phyloP scores from a whole-genome alignment of 2,888 invertebrate species.

The Tetranychus truncatus region DNA sequence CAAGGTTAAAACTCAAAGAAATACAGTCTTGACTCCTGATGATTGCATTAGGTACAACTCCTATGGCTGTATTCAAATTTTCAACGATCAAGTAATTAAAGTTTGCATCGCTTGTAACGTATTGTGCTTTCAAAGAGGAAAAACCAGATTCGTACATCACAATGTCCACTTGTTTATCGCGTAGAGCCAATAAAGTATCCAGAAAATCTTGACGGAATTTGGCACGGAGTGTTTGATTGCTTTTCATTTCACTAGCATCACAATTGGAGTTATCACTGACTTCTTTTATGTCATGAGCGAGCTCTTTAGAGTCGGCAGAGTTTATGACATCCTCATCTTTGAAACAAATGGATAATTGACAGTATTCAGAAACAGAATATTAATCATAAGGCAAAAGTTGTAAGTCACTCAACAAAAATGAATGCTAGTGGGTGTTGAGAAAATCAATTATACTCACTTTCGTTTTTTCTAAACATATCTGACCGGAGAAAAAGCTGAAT shows the following conservation, averaged over 20 bases:
- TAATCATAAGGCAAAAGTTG: no score
- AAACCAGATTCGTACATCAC: slow-evolving; percentile 9
- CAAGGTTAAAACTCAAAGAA: background rate
- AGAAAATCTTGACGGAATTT: slow-evolving; percentile 2
- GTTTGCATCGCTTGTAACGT: background rate
- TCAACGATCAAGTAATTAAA: background rate
- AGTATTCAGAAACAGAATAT: no score
- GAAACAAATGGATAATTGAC: no score
- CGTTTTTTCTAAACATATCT: no score
- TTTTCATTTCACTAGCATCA: background rate
- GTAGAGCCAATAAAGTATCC: background rate
- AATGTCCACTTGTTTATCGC: background rate
- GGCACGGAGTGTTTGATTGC: background rate
- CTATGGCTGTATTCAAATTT: background rate
- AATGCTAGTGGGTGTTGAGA: no score
- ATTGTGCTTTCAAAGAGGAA: background rate
- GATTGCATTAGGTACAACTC: slow-evolving; percentile 1
- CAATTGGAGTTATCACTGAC: no score
- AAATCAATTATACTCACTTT: no score
- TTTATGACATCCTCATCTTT: no score
- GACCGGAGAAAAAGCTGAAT: no score
- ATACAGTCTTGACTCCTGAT: background rate
- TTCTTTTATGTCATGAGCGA: no score
- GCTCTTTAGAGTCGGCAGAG: no score
- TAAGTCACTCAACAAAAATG: no score